phyloP scores from a whole-genome alignment of 2,797 vertebrate genomes.

The Phataginus tricuspis region DNA sequence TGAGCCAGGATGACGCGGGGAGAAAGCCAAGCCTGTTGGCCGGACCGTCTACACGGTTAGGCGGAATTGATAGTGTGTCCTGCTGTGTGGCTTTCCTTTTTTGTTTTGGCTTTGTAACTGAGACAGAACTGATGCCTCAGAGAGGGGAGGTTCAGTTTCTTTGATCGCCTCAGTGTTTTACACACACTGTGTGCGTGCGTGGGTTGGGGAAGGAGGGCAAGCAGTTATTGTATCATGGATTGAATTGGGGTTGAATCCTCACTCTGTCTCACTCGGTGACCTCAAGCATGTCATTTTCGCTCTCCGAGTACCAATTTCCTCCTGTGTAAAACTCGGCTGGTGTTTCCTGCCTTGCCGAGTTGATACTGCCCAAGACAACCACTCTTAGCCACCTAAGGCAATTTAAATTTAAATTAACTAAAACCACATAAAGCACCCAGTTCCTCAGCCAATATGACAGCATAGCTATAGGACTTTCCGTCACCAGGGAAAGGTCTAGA shows the following conservation, averaged over 20 bases:
- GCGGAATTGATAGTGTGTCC: slow-evolving; percentile 69
- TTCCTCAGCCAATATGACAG: neutral
- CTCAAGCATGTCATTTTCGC: neutral
- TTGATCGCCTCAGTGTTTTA: slow-evolving; percentile 7
- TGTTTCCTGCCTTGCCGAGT: neutral
- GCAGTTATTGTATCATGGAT: neutral
- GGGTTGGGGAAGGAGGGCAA: neutral
- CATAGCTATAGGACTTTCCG: neutral
- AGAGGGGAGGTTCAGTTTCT: slow-evolving; percentile 38
- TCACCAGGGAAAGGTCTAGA: neutral
- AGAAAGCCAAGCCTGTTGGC: slow-evolving; percentile 59
- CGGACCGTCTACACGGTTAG: slow-evolving; percentile 32
- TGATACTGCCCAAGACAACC: neutral
- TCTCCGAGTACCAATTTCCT: neutral
- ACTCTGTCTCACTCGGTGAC: neutral
- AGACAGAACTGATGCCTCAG: slow-evolving; percentile 68
- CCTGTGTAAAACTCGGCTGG: neutral
- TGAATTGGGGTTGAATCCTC: neutral
- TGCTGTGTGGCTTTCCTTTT: slow-evolving; percentile 61
- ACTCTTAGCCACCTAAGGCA: neutral
- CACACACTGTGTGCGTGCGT: neutral
- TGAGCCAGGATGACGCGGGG: slow-evolving; percentile 45
- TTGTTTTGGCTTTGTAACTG: slow-evolving; percentile 77
- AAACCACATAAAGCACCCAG: neutral
- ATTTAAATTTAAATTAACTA: neutral